These are phyloP conservation scores for Hirundichthys speculiger DNA, from an alignment of 2,113 vertebrate genomes.

Conservation along the genomic window DNA sequence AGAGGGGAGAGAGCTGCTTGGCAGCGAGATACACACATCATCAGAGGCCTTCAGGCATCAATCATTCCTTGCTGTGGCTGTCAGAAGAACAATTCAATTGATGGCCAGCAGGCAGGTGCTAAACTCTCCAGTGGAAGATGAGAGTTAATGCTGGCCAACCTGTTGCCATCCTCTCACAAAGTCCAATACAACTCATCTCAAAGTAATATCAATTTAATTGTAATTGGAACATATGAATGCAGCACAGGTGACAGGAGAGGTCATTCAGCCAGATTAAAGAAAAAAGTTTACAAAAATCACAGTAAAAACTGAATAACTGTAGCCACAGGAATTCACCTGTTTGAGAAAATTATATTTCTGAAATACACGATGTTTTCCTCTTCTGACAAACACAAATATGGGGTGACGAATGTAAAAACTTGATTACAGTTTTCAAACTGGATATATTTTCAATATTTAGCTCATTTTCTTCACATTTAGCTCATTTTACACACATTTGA, in stretches of 20 bases:
- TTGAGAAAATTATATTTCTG: no score
- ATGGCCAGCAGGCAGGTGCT: slow-evolving; percentile 68
- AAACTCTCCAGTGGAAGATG: slow-evolving; percentile 62
- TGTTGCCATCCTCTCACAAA: slow-evolving; percentile 69
- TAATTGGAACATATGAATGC: slow-evolving; percentile 61
- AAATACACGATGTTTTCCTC: no score
- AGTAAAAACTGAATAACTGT: no score
- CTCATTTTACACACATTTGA: no score
- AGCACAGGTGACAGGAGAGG: slow-evolving; percentile 28
- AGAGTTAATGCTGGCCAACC: slow-evolving; percentile 63
- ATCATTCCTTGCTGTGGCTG: slow-evolving; percentile 68
- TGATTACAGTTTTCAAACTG: no score
- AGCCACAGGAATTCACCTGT: no score
- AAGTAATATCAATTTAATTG: slow-evolving; percentile 63
- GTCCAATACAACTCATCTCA: slow-evolving; percentile 44
- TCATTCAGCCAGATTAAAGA: not conserved
- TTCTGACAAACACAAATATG: no score
- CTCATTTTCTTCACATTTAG: no score
- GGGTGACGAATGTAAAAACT: no score
- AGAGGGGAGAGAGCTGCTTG: slow-evolving; percentile 42
- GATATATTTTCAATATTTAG: no score
- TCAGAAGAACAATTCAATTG: slow-evolving; percentile 59
- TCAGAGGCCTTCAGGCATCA: slow-evolving; percentile 67
- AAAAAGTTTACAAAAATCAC: slow-evolving; percentile 4
- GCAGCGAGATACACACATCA: slow-evolving; percentile 38